Evolutionary conservation across 2,888 invertebrate species (phyloP), one percentile per base, ranked within the genome.

Genomic region (Ectobius pallidus): DNA sequence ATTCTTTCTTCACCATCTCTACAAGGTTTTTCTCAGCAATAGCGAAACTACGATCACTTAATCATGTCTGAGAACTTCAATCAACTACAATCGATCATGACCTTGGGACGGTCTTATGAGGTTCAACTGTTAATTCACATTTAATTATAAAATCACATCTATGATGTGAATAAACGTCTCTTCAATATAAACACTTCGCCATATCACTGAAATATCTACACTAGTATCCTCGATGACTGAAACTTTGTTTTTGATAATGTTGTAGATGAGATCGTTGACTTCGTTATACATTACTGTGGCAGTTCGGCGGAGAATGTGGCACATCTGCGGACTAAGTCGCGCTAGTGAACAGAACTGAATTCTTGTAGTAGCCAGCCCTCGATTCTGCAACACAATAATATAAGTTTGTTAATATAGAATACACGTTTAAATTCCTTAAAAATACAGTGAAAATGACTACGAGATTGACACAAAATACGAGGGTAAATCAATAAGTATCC

Each of bases 301-400:
- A 27, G 32, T 27, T n/a, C 16, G 58, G 20, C 34, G 55, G 39
- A 22, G 9, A 18, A 11, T 34, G 22, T 22, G 20, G 25, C 39
- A 6, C 18, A 32, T 52, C 11, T 11, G 11, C 72, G 18, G 58
- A 75, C 73, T 73, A 75, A 62, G 75, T 75, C 27, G 75, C 94
- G 82, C 94, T 94, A 79, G 94, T 94, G 83, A 94, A 95, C 77
- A 95, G 87, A 78, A 95, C 94, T 42, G 95, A 94, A 85, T 94
- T 95, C 85, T 95, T 95, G 86, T 94, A 95, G 84, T 95, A 95
- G 79, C 90, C 89, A 77, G 85, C 82, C 77, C 85, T 82, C 65
- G 84, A 83, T 76, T 85, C 85, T 85, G 85, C 39, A 83, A 84
- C 80, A 82, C 72, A 79, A 27, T n/a, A n/a, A n/a, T n/a, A n/a